Base-by-base conservation (phyloP, 1,140 invertebrate species). In the Drosophila albomicans region DNA sequence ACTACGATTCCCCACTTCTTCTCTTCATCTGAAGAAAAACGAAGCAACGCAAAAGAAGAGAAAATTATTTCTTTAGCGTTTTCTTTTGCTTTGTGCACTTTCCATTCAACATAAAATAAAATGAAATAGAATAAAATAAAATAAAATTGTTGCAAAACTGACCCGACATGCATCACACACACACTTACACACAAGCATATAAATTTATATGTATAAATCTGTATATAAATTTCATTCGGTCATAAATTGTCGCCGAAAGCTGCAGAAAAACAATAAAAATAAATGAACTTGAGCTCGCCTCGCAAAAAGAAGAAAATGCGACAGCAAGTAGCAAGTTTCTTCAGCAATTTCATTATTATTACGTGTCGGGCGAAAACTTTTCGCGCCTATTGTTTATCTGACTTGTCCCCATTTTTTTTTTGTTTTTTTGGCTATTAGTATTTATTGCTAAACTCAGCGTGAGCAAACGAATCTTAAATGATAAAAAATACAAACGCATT, bases 231-330 rank as follows among this genome's bases (percentile, higher is more conserved):
- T 78, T 38, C 74, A 74, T 49, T 52, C 78, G 78, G 49, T 68
- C 78, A 84, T 88, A 88, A 88, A 88, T 88, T 88, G 80, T 78
- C 81, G 78, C 74, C 74, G 41, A 89, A 88, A 88, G 81, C 85
- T 81, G 77, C 71, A 72, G 15, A 41, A 74, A 75, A 88, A 88
- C 81, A 88, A 88, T 89, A 88, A 88, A 88, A 88, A 85, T 88
- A 88, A 88, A 88, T 89, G 85, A 88, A 88, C 84, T 87, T 80
- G 77, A 88, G 84, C 52, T 48, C 41, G 48, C 57, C 15, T n/a
- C 15, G 52, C 20, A 51, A 2, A 8, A 57, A 15, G 38, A 51
- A 59, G 41, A 16, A 11, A 8, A 10, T 43, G 63, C 7, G 20
- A 11, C 4, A 49, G 11, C 10, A 16, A 79, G 35, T 25, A 25